Evolutionary conservation across 2,888 invertebrate species (phyloP).

Genomic region (Amiota mariae): DNA sequence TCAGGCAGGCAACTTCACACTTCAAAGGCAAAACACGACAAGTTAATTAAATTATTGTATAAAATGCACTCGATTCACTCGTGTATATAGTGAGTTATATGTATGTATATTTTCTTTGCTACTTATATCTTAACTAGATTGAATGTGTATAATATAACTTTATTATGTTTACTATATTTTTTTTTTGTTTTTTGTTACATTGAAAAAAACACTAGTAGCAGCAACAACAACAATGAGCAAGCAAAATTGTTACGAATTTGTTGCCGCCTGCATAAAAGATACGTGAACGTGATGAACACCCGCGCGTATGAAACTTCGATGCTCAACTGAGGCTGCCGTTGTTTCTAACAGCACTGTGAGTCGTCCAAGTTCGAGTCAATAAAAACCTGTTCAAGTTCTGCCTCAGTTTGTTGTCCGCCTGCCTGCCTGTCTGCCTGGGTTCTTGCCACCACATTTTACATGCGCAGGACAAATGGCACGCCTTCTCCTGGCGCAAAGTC

Average conservation of each 20-base stretch:
- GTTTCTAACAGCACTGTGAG: slow-evolving; percentile 13
- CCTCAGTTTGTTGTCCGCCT: slow-evolving; percentile 23
- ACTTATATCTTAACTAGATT: no score
- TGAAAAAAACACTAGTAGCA: no score
- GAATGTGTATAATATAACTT: no score
- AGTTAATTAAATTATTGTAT: no score
- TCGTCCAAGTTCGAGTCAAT: slow-evolving; percentile 9
- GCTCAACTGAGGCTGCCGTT: slow-evolving; percentile 62
- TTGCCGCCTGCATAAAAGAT: neutral
- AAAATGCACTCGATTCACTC: no score
- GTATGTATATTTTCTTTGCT: no score
- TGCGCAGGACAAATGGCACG: slow-evolving; percentile 25
- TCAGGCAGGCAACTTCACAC: no score
- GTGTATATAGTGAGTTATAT: no score
- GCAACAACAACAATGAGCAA: no score
- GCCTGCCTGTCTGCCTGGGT: neutral
- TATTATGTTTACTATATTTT: no score
- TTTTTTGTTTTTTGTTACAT: no score
- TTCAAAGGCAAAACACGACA: no score
- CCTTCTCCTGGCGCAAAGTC: neutral
- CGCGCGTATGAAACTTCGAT: slow-evolving; percentile 68
- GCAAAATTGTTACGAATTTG: neutral
- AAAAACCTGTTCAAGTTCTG: slow-evolving; percentile 41
- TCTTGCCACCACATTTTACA: slow-evolving; percentile 1
- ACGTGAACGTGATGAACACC: slow-evolving; percentile 45